Evolutionary conservation across 2,113 vertebrate species (phyloP).

Genomic region (Diphyllodes magnificus): DNA sequence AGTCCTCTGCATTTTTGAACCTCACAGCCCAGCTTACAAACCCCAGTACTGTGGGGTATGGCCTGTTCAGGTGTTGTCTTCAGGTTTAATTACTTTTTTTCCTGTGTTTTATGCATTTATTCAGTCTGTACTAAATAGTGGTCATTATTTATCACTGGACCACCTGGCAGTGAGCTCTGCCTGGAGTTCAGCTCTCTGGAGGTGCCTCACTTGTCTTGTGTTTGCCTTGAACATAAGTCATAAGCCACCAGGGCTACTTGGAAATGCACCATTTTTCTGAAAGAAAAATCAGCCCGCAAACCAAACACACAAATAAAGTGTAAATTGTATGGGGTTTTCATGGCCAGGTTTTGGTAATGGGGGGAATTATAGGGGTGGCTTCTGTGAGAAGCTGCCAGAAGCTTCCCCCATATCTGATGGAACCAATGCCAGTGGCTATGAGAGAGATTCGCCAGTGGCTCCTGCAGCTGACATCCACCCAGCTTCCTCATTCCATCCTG

Average conservation of each 20-base stretch:
- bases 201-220: background rate
- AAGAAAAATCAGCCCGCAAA: background rate
- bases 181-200: background rate
- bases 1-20: background rate
- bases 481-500: background rate
- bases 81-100: background rate
- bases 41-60: background rate
- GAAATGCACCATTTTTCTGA: background rate
- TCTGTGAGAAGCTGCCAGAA: background rate
- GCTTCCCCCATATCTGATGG: background rate
- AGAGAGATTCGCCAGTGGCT: background rate
- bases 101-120: background rate
- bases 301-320: background rate
- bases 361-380: background rate
- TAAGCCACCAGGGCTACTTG: background rate
- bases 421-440: fast-evolving
- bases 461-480: background rate
- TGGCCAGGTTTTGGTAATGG: background rate
- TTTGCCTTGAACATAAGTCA: background rate
- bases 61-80: background rate
- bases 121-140: background rate
- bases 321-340: background rate
- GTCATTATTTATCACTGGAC: background rate
- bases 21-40: background rate
- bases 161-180: background rate